Percentiles rank a stretch among this genome's conserved stretches.
Conservation (phyloP, 2,113 vertebrate species). For the Gymnarchus niloticus region DNA sequence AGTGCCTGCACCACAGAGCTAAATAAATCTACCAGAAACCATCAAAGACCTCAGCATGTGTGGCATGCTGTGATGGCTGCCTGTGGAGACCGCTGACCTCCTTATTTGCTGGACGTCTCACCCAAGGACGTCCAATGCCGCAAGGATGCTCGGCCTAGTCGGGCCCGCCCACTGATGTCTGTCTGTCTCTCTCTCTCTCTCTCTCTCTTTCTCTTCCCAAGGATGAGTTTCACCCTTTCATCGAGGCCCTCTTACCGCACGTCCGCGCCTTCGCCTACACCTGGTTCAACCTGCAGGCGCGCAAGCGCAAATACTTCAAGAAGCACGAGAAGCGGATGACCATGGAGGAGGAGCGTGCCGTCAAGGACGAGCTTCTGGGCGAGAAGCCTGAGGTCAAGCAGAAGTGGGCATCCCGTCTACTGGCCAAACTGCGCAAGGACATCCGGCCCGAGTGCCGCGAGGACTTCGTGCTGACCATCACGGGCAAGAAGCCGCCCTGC, state of each 20-base stretch:
- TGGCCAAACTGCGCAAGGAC: slow-evolving; percentile 96
- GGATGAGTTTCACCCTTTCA: slow-evolving; percentile 99
- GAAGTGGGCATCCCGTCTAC: slow-evolving; percentile 93
- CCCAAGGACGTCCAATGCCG: not conserved
- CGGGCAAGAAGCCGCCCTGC: slow-evolving; percentile 88
- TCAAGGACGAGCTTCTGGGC: slow-evolving; percentile 90
- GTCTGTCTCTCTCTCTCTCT: slow-evolving; percentile 30
- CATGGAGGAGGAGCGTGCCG: slow-evolving; percentile 88
- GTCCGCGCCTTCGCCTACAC: slow-evolving; percentile 97
- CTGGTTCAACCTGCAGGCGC: slow-evolving; percentile 98
- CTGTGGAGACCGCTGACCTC: not conserved
- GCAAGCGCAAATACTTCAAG: slow-evolving; percentile 98
- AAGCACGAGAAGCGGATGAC: slow-evolving; percentile 99
- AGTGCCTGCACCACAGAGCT: too few species aligned
- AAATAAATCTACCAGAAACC: not conserved
- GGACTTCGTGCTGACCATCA: slow-evolving; percentile 94
- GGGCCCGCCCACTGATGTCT: slow-evolving; percentile 21
- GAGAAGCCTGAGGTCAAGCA: slow-evolving; percentile 98
- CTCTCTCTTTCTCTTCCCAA: slow-evolving; percentile 41
- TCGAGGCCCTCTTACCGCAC: slow-evolving; percentile 93
- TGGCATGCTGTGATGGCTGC: too few species aligned
- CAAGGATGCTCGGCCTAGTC: not conserved
- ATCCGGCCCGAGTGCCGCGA: slow-evolving; percentile 95
- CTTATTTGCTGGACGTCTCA: not conserved
- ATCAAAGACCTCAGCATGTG: not conserved